phyloP scores from a whole-genome alignment of 2,888 invertebrate species.

The Trissoscelio sp. region DNA sequence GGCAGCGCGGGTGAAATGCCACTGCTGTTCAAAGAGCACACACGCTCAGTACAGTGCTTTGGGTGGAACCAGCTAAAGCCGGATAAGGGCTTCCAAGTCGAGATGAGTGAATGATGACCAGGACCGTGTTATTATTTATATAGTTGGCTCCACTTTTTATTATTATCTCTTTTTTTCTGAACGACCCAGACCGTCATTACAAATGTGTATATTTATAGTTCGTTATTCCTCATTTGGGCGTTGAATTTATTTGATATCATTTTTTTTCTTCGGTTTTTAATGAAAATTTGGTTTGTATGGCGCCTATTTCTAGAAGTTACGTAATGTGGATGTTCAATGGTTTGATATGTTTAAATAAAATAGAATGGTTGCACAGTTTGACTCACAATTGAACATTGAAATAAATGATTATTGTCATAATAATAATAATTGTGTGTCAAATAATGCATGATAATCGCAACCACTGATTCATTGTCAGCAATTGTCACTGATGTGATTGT shows the following conservation, averaged over 20 bases:
- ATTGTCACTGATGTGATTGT: conserved; percentile 57
- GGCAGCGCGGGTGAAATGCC: no score
- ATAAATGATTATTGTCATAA: conserved; percentile 46
- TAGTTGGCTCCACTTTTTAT: conserved; percentile 23
- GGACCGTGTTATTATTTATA: conserved; percentile 58
- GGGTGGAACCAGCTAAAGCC: conserved; percentile 40
- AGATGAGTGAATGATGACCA: conserved; percentile 42
- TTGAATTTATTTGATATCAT: conserved; percentile 14
- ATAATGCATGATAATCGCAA: conserved; percentile 46
- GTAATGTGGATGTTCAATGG: conserved; percentile 1
- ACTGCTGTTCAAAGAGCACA: no score
- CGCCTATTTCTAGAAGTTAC: conserved; percentile 12
- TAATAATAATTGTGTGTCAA: conserved; percentile 37
- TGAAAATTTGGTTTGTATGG: conserved; percentile 3
- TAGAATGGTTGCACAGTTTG: background rate
- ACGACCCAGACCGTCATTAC: conserved; percentile 2
- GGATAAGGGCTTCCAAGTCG: conserved; percentile 34
- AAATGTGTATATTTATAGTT: conserved; percentile 18
- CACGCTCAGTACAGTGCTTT: conserved; percentile 58
- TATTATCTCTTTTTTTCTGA: background rate
- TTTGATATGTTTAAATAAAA: conserved; percentile 8
- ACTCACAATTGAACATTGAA: conserved; percentile 1
- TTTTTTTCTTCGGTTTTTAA: conserved; percentile 19
- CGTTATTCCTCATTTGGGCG: conserved; percentile 18
- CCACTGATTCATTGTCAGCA: conserved; percentile 45